Base-by-base conservation (phyloP, 2,113 vertebrate species). In the Heliornis fulica region DNA sequence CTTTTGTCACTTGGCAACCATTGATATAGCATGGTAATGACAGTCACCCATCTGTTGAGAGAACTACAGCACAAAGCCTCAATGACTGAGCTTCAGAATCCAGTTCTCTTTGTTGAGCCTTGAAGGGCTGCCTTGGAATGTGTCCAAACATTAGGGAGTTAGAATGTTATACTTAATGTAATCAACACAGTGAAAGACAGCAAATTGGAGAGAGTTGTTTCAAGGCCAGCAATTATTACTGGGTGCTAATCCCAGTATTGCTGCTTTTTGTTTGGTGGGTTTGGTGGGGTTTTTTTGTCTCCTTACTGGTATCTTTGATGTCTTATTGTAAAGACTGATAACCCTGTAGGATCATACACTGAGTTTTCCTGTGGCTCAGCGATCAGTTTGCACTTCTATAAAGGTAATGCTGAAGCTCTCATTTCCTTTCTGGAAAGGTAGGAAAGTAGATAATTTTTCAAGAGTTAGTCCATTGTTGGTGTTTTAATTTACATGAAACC, bases 1-100 rank as follows among this genome's bases (percentile, higher is more conserved):
- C 25, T 60, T 90, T 28, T 31, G 46, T 25, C 57, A n/a, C 12
- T 10, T 40, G 10, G 2, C 51, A 43, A 0, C 38, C 22, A 1
- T 4, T 74, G 32, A 5, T 46, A 4, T 13, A 12, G 13, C 1
- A 3, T 45, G 60, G 36, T 34, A 50, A 20, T 0, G 2, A 23
- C 18, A 46, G 34, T 32, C 23, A 46, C 31, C 14, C 13, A 38
- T 43, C n/a, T 53, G 9, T 32, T 1, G 2, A 45, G 51, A 82
- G 38, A 46, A 38, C 40, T 71, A 54, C 53, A 18, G 38, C 22
- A n/a, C 15, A 41, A 76, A 41, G 41, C 2, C 16, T 51, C 69
- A 40, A 0, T 10, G 48, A 21, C 53, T 78, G 20, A 66, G 41
- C 11, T 22, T 75, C 63, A 40, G 64, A 77, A 29, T 50, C 28